These are phyloP conservation scores for Netelia fuscicornis DNA, from an alignment of 2,888 invertebrate species.

Conservation along the genomic window DNA sequence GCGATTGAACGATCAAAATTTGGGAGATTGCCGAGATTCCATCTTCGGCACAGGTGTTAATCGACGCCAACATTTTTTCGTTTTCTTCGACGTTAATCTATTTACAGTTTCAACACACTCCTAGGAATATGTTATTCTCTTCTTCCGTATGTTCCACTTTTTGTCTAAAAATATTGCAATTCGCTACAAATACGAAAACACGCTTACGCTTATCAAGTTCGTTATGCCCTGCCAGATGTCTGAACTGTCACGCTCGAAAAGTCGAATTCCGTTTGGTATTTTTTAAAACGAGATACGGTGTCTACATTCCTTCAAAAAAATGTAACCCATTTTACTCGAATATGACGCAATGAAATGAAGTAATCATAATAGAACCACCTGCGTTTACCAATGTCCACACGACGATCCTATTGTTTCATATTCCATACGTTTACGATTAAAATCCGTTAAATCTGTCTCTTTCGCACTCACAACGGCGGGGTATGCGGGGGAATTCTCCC, in stretches of 20 bases:
- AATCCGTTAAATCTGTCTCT: not conserved
- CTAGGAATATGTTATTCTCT: conserved; percentile 26
- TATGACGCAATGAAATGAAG: no score
- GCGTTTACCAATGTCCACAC: no score
- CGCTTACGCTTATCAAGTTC: not conserved
- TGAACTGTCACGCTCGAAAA: not conserved
- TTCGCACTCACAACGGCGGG: no score
- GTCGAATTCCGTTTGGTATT: not conserved
- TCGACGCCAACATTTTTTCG: conserved; percentile 8
- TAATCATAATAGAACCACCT: no score
- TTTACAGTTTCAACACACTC: conserved; percentile 53
- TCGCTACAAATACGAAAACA: conserved; percentile 29
- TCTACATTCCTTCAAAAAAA: no score
- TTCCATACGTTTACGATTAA: not conserved
- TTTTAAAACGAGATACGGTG: not conserved
- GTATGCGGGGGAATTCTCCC: no score
- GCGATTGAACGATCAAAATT: not conserved
- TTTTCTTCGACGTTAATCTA: conserved; percentile 33
- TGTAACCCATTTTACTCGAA: no score
- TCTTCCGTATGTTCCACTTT: conserved; percentile 10
- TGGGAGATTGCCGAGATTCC: conserved; percentile 22
- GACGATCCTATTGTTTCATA: no score
- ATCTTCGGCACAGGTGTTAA: not conserved
- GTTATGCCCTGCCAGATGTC: not conserved
- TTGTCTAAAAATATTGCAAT: conserved; percentile 29